phyloP scores from a whole-genome alignment of 2,797 vertebrate genomes.

The Labeo calbasu region DNA sequence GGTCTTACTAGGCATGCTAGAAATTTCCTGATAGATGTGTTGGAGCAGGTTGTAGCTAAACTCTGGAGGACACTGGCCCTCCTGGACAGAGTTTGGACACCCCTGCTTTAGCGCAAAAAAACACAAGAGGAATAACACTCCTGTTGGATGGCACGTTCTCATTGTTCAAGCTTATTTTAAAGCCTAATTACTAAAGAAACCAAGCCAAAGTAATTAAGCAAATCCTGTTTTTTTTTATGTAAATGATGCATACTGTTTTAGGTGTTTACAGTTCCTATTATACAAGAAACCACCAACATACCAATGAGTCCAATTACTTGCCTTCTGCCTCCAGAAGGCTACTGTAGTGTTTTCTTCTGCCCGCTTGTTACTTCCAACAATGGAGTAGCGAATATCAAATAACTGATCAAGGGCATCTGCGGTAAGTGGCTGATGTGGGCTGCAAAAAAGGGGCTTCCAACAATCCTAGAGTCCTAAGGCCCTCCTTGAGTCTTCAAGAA shows the following conservation, averaged over 20 bases:
- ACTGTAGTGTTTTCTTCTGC: neutral
- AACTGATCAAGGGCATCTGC: neutral
- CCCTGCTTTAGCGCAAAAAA: neutral
- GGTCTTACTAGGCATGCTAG: too few relatives aligned
- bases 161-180: neutral
- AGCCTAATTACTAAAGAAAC: neutral
- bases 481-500: neutral
- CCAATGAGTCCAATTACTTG: neutral
- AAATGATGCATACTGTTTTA: neutral
- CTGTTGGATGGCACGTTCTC: neutral
- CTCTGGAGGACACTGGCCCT: too few relatives aligned
- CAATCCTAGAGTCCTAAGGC: neutral
- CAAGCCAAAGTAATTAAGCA: neutral
- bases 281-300: neutral
- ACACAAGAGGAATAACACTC: neutral
- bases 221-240: neutral
- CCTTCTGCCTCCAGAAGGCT: neutral
- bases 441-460: neutral
- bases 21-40: too few relatives aligned
- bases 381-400: neutral
- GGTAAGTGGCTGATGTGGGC: conserved; percentile 4
- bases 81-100: neutral
- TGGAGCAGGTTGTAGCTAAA: too few relatives aligned
- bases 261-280: neutral
- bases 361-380: conserved; percentile 17